Evolutionary conservation across 2,888 invertebrate genomes (phyloP).

Genomic region (Pinctada fucata): DNA sequence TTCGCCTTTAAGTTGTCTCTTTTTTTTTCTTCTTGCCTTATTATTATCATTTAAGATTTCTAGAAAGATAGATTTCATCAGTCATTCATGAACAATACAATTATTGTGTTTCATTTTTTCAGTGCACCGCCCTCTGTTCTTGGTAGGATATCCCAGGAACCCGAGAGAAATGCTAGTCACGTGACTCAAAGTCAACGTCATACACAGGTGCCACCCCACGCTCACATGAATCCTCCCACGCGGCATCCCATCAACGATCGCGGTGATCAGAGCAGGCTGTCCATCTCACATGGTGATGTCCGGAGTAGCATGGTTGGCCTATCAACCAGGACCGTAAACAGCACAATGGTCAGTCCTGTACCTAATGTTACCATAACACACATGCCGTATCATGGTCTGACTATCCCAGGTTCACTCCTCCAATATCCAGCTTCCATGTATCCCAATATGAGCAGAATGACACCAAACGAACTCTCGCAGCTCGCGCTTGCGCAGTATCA

Average conservation of each 20-base stretch:
- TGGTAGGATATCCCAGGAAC: too few species aligned
- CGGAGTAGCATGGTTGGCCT: conserved; percentile 47
- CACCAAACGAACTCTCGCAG: conserved; percentile 48
- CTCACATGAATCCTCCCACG: conserved; percentile 4
- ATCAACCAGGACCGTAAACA: conserved; percentile 11
- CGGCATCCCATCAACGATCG: background rate
- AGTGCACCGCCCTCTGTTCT: too few species aligned
- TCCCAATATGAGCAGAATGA: conserved; percentile 40
- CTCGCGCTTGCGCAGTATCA: conserved; percentile 54
- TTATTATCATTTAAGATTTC: too few species aligned
- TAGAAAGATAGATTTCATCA: too few species aligned
- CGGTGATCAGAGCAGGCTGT: background rate
- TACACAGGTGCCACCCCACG: conserved; percentile 8
- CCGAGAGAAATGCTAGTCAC: too few species aligned
- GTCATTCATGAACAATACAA: too few species aligned
- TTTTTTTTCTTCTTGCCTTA: too few species aligned
- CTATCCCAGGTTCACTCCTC: conserved; percentile 55
- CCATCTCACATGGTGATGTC: conserved; percentile 26
- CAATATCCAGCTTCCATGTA: conserved; percentile 59
- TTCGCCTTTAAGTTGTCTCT: too few species aligned
- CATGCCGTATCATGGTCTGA: conserved; percentile 42
- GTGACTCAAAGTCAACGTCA: background rate
- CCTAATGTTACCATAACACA: conserved; percentile 46
- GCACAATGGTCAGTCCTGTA: conserved; percentile 38
- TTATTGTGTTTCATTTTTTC: too few species aligned